These are phyloP conservation scores for Nesogale talazaci DNA, from an alignment of 2,113 vertebrate genomes.

Conservation along the genomic window DNA sequence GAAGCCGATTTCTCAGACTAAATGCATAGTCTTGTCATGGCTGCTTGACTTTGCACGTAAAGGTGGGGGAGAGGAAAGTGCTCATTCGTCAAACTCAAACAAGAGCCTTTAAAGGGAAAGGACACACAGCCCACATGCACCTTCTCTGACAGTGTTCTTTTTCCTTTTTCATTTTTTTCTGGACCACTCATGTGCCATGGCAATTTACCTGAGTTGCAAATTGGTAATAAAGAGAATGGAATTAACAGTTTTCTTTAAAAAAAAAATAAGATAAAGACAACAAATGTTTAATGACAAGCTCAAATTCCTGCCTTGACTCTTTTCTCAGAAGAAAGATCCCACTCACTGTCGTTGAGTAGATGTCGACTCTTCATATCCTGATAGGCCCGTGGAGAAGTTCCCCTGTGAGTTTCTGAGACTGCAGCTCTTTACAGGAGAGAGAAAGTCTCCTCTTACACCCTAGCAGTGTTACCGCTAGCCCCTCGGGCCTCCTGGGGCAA, in stretches of 20 bases:
- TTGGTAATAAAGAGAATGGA: background rate
- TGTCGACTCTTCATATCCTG: too few species aligned
- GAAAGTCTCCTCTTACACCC: background rate
- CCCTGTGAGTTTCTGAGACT: background rate
- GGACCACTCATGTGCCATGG: background rate
- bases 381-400: too few species aligned
- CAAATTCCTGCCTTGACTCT: constrained; percentile 8
- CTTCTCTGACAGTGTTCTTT: background rate
- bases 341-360: background rate
- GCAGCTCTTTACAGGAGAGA: background rate
- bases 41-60: background rate
- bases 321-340: background rate
- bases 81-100: background rate
- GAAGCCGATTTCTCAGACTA: constrained; percentile 26
- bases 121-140: background rate
- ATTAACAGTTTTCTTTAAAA: constrained; percentile 16
- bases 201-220: constrained; percentile 32
- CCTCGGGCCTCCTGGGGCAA: background rate
- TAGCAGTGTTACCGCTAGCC: too few species aligned
- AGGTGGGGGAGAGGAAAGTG: background rate
- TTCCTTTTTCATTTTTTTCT: background rate
- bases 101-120: background rate
- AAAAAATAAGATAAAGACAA: constrained; percentile 3
- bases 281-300: constrained; percentile 48
- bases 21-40: background rate